phyloP scores from a whole-genome alignment of 2,797 vertebrate species.

The Gobionotothen gibberifrons region DNA sequence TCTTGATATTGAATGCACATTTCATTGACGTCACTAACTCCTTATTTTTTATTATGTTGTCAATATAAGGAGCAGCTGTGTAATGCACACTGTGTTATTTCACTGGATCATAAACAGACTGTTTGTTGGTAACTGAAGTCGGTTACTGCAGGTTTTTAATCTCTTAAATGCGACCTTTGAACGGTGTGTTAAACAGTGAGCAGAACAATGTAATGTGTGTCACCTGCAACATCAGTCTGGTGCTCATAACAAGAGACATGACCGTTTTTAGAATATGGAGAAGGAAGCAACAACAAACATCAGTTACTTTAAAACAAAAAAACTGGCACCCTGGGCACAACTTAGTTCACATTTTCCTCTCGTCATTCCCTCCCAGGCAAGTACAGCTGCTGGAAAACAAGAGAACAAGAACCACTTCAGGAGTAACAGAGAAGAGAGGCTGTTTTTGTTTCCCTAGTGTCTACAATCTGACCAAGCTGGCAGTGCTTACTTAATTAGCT shows the following conservation, averaged over 20 bases:
- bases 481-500: constrained; percentile 65
- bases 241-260: constrained; percentile 17
- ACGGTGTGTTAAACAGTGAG: background rate
- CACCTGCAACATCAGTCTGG: constrained; percentile 28
- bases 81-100: background rate
- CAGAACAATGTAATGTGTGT: constrained; percentile 16
- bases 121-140: constrained; percentile 9
- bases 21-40: background rate
- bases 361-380: constrained; percentile 68
- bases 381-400: constrained; percentile 66
- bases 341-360: constrained; percentile 77
- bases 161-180: background rate
- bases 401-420: constrained; percentile 68
- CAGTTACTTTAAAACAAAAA: constrained; percentile 54
- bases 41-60: background rate
- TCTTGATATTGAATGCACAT: background rate
- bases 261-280: constrained; percentile 19
- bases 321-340: constrained; percentile 65
- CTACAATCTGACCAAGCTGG: constrained; percentile 65
- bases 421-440: constrained; percentile 39
- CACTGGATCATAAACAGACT: constrained; percentile 14
- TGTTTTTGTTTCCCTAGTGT: constrained; percentile 59
- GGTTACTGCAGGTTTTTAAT: constrained; percentile 6
- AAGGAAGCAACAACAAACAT: constrained; percentile 32
- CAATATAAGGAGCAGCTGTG: background rate